A percentile compares a stretch with the other conserved stretches of the same genome.
These are phyloP conservation scores for Pachliopta kotzebuea DNA, from an alignment of 2,888 invertebrate genomes.

Conservation along the genomic window DNA sequence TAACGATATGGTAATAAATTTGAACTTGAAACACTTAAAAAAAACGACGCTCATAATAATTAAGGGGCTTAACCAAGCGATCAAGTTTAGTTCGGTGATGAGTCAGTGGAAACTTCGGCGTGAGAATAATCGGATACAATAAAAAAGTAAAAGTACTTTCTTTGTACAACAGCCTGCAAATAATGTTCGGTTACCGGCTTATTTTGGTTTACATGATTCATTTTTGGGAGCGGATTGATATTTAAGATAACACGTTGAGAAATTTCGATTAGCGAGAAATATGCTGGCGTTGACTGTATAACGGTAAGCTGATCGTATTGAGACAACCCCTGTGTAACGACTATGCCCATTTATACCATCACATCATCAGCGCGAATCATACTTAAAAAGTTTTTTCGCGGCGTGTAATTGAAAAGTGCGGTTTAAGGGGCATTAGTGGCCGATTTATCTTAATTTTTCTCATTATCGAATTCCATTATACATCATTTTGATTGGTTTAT, in stretches of 20 bases:
- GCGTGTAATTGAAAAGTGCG: conserved; percentile 28
- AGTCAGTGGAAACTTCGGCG: conserved; percentile 55
- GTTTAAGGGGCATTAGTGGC: conserved; percentile 12
- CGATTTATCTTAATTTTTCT: conserved; percentile 28
- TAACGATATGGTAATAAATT: not conserved
- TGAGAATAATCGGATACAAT: conserved; percentile 61
- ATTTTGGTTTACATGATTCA: conserved; percentile 68
- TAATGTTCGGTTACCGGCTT: conserved; percentile 66
- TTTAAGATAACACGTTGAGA: conserved; percentile 63
- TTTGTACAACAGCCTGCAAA: conserved; percentile 57
- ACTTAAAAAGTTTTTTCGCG: conserved; percentile 19
- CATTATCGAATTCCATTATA: conserved; percentile 25
- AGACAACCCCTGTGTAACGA: conserved; percentile 34
- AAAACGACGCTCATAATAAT: conserved; percentile 55
- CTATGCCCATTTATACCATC: conserved; percentile 27
- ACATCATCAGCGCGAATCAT: conserved; percentile 21
- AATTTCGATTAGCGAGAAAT: conserved; percentile 69
- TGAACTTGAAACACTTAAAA: not conserved
- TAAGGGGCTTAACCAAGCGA: conserved; percentile 56
- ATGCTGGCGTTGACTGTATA: conserved; percentile 56
- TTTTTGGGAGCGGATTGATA: conserved; percentile 63
- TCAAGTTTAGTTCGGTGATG: conserved; percentile 51
- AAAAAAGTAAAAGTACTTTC: conserved; percentile 78
- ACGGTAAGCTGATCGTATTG: conserved; percentile 45
- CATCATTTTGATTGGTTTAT: conserved; percentile 3